A percentile compares a stretch with the other conserved stretches of the same genome.
phyloP scores from a whole-genome alignment of 2,113 vertebrate genomes.

The Odocoileus virginianus region DNA sequence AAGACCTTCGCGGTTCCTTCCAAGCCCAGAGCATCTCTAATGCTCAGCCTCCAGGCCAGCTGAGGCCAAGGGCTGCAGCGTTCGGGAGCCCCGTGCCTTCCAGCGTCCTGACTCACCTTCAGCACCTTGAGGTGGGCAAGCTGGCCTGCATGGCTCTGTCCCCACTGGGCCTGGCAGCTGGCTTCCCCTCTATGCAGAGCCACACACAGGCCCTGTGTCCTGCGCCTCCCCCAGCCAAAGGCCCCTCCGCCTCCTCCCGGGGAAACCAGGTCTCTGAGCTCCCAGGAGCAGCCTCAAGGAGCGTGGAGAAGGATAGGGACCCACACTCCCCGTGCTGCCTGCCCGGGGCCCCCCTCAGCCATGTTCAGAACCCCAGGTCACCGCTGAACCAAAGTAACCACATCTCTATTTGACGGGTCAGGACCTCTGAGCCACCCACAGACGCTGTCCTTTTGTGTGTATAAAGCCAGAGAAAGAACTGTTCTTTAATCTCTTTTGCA shows the following conservation, averaged over 20 bases:
- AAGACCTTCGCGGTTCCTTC: not conserved
- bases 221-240: not conserved
- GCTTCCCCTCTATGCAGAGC: not conserved
- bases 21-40: not conserved
- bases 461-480: not conserved
- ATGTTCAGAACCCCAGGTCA: not conserved
- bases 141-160: not conserved
- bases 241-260: not conserved
- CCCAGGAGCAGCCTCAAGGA: not conserved
- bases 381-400: not conserved
- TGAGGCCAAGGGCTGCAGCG: not conserved
- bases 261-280: not conserved
- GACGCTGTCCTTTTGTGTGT: not conserved
- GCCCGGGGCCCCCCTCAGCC: not conserved
- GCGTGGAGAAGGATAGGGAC: not conserved
- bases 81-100: not conserved
- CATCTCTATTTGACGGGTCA: not conserved
- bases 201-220: accelerated
- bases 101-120: not conserved
- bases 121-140: not conserved
- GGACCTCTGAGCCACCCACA: not conserved
- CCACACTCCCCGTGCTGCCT: too few species aligned
- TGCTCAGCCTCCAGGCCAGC: not conserved
- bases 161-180: not conserved
- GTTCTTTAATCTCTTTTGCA: not conserved